phyloP scores from a whole-genome alignment of 2,888 invertebrate species.

The Lepidocyrtoides sp. region DNA sequence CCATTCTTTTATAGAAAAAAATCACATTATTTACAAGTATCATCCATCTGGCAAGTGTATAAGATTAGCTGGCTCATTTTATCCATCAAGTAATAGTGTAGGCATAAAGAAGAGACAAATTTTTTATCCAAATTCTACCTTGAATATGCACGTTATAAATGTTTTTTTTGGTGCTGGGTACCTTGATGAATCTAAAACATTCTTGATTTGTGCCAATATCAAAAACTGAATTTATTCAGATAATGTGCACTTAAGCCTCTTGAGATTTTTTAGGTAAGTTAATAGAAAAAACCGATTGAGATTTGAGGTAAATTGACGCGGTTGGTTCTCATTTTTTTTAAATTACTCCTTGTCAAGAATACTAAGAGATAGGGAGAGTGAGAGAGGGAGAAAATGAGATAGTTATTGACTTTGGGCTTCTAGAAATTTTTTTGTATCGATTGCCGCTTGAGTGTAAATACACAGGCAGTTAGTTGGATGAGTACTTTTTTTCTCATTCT shows the following conservation, averaged over 20 bases:
- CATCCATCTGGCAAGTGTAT: constrained; percentile 27
- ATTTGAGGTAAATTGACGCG: constrained; percentile 42
- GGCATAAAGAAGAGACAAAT: constrained; percentile 21
- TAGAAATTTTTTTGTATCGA: constrained; percentile 1
- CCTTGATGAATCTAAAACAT: constrained; percentile 21
- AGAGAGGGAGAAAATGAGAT: constrained; percentile 12
- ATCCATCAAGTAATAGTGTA: constrained; percentile 23
- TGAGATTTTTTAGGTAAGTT: constrained; percentile 32
- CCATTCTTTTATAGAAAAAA: not conserved
- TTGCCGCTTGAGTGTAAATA: not conserved
- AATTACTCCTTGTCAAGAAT: not conserved
- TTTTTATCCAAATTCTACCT: constrained; percentile 15
- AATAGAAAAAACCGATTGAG: constrained; percentile 52
- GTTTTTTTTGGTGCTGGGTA: not conserved
- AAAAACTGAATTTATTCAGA: constrained; percentile 48
- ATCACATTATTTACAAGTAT: not conserved
- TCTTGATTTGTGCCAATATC: constrained; percentile 46
- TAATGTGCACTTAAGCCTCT: constrained; percentile 65
- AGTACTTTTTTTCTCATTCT: not conserved
- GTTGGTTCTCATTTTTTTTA: constrained; percentile 8
- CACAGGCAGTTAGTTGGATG: not conserved
- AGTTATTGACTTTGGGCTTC: not conserved
- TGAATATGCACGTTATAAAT: not conserved
- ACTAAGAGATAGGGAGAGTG: too few relatives aligned
- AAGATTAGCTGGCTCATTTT: constrained; percentile 25